Evolutionary conservation across 2,888 invertebrate species (phyloP).

Genomic region (Drosophila mercatorum): DNA sequence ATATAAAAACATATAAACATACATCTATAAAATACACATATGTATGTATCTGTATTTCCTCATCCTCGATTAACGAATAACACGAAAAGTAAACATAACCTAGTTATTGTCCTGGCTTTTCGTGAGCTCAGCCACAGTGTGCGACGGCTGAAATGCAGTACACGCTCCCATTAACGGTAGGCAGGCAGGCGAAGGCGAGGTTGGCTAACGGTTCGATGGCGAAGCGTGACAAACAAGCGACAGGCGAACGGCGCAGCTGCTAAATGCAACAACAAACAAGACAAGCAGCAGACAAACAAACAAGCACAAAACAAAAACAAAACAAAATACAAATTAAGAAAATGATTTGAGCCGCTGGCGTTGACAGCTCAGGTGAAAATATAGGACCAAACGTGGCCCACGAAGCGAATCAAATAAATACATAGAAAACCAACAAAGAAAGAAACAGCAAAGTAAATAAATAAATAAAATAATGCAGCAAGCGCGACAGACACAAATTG

Average conservation of each 20-base stretch:
- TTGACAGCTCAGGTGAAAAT: slow-evolving; percentile 48
- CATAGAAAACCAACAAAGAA: neutral
- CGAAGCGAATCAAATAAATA: slow-evolving; percentile 40
- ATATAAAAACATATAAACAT: too few species aligned
- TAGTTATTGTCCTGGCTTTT: neutral
- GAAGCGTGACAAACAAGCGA: slow-evolving; percentile 75
- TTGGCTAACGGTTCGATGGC: slow-evolving; percentile 58
- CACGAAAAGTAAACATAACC: neutral
- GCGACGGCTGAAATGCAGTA: slow-evolving; percentile 14
- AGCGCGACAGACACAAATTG: slow-evolving; percentile 16
- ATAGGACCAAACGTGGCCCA: slow-evolving; percentile 39
- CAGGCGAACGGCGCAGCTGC: slow-evolving; percentile 38
- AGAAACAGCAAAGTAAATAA: slow-evolving; percentile 18
- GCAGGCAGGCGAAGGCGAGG: slow-evolving; percentile 35
- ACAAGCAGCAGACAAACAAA: slow-evolving; percentile 27
- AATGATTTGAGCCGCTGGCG: slow-evolving; percentile 32
- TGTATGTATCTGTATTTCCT: neutral
- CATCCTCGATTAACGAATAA: neutral
- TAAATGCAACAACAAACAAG: slow-evolving; percentile 48
- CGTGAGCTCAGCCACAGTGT: slow-evolving; percentile 10
- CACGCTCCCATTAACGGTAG: slow-evolving; percentile 70
- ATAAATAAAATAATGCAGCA: slow-evolving; percentile 22
- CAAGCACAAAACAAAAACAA: slow-evolving; percentile 7
- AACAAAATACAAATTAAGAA: slow-evolving; percentile 17
- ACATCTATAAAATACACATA: neutral